These are phyloP conservation scores for Megalurothrips usitatus DNA, from an alignment of 2,888 invertebrate species.

Conservation along the genomic window DNA sequence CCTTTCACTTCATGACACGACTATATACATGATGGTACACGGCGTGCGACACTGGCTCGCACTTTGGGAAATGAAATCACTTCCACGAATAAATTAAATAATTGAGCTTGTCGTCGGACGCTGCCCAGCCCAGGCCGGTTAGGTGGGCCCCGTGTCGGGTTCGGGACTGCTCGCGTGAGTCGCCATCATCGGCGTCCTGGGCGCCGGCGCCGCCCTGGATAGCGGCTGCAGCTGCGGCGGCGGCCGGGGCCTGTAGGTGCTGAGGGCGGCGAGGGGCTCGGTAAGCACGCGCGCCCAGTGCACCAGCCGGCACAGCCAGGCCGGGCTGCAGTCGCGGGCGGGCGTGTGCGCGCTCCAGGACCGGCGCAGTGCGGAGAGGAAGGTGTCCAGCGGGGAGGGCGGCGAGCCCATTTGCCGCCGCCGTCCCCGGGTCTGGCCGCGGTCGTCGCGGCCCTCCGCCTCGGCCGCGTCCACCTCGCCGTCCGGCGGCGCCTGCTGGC, in stretches of 20 bases:
- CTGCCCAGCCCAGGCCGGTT: too few species aligned
- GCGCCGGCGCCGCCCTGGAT: too few species aligned
- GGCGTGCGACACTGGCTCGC: too few species aligned
- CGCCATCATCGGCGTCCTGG: too few species aligned
- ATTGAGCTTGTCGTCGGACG: too few species aligned
- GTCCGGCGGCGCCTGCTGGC: background rate
- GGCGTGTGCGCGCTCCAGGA: background rate
- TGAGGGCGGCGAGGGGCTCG: background rate
- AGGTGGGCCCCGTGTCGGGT: too few species aligned
- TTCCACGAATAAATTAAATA: too few species aligned
- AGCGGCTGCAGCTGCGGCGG: background rate
- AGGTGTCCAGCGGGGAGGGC: background rate
- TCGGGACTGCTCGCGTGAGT: too few species aligned
- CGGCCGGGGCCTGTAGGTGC: background rate
- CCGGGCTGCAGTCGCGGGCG: background rate
- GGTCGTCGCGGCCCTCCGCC: background rate
- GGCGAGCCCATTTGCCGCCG: background rate
- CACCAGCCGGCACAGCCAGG: slow-evolving; percentile 14
- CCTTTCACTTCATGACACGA: too few species aligned
- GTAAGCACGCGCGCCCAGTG: background rate
- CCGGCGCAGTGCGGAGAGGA: background rate
- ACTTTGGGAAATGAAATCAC: too few species aligned
- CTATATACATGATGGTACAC: too few species aligned
- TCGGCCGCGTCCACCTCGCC: background rate
- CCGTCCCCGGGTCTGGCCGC: background rate